Base-by-base conservation (phyloP, 2,888 invertebrate species). In the Copidosoma aretas region DNA sequence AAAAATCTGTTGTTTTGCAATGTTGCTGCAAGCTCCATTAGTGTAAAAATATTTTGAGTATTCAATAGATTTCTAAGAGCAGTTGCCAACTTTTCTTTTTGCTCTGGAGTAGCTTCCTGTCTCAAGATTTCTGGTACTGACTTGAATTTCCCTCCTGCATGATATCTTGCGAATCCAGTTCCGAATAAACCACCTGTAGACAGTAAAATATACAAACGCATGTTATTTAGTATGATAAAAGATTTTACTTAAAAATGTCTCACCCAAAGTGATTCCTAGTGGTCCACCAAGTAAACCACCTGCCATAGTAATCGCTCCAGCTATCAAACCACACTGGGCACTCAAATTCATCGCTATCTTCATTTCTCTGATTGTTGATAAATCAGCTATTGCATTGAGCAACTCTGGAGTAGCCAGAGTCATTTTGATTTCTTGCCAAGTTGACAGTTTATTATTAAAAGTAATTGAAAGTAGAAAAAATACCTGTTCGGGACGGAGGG, bases 61-160 rank as follows among this genome's bases (percentile, higher is more conserved):
- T 54, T 69, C n/a, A 73, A 54, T 12, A 74, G 0, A 49, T 62
- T 64, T 24, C 62, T 64, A 1, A 74, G 8, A 21, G 71, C 69
- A 12, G 57, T 17, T 53, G 69, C 68, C 8, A 74, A 65, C 57
- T 63, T 69, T 64, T 70, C 57, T 60, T 67, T 68, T 58, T 75
- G 75, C 17, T 64, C 57, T 49, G 24, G 8, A n/a, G 60, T 72
- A 19, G 71, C 61, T 19, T 73, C 72, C 10, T 64, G 51, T 10
- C 39, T 17, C 54, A 75, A 59, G 63, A 75, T 71, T 46, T 73
- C 68, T 24, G 75, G 73, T 12, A 73, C 73, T 24, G 75, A 73
- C 62, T 70, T 69, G 21, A 75, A 75, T 64, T 70, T 61, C 43
- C 73, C 71, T n/a, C 61, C 69, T 43, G 62, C 67, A 49, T 59